phyloP scores from a whole-genome alignment of 2,888 invertebrate genomes.

The Plebejus anna region DNA sequence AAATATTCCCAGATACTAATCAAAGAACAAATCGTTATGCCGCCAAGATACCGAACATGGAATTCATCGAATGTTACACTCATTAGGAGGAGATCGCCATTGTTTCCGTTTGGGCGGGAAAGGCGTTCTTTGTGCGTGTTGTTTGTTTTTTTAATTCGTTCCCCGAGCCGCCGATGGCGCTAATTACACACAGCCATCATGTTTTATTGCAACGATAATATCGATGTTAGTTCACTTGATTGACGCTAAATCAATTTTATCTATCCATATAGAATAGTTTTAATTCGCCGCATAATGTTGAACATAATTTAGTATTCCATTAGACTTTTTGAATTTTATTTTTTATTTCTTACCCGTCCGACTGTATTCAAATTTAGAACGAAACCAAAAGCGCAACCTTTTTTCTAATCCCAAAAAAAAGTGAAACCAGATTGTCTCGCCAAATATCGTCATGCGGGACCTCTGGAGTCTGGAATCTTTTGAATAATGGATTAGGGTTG shows the following conservation, averaged over 20 bases:
- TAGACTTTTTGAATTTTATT: background rate
- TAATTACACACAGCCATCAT: conserved; percentile 49
- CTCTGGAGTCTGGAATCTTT: conserved; percentile 53
- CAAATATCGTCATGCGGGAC: conserved; percentile 55
- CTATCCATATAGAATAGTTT: background rate
- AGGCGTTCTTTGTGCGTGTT: conserved; percentile 65
- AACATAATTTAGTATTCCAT: background rate
- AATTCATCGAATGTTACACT: conserved; percentile 61
- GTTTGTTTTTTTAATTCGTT: conserved; percentile 69
- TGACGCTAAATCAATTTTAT: background rate
- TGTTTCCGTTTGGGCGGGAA: conserved; percentile 57
- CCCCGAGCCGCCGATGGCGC: conserved; percentile 48
- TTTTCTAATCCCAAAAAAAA: conserved; percentile 48
- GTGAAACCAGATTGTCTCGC: conserved; percentile 21
- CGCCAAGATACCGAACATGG: conserved; percentile 49
- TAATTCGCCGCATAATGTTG: background rate
- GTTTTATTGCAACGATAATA: conserved; percentile 21
- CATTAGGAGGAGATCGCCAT: conserved; percentile 68
- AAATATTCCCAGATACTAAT: conserved; percentile 27
- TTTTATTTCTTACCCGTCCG: background rate
- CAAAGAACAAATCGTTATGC: conserved; percentile 47
- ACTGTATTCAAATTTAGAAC: background rate
- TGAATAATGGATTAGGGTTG: conserved; percentile 69
- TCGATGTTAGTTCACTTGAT: conserved; percentile 33
- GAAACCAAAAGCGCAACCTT: background rate